phyloP scores from a whole-genome alignment of 2,888 invertebrate species.

The Reticulitermes lucifugus region DNA sequence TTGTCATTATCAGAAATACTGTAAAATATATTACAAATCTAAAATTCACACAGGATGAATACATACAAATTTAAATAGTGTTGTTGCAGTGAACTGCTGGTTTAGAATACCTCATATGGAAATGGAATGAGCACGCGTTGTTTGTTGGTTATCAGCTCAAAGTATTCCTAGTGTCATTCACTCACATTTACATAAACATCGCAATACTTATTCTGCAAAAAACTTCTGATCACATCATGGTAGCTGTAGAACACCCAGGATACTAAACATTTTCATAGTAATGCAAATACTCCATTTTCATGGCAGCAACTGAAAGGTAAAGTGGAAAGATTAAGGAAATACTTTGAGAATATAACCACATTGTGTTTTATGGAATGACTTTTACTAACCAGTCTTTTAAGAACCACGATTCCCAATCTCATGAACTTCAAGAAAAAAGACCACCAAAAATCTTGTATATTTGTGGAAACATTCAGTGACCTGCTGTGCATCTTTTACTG shows the following conservation, averaged over 20 bases:
- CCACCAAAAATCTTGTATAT: slow-evolving; percentile 26
- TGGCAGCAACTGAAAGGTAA: background rate
- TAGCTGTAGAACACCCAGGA: background rate
- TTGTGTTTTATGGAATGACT: slow-evolving; percentile 38
- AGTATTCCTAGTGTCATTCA: slow-evolving; percentile 22
- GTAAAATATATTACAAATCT: background rate
- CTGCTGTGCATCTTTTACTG: slow-evolving; percentile 30
- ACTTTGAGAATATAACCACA: slow-evolving; percentile 32
- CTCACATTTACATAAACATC: too few relatives aligned
- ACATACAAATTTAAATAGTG: slow-evolving; percentile 15
- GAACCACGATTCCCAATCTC: slow-evolving; percentile 22
- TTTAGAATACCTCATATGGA: slow-evolving; percentile 27
- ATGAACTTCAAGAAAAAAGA: background rate
- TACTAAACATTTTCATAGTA: background rate
- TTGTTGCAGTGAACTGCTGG: background rate
- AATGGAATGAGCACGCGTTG: slow-evolving; percentile 38
- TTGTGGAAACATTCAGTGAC: slow-evolving; percentile 19
- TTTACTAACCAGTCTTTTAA: slow-evolving; percentile 14
- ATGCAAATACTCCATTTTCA: background rate
- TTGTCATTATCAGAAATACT: background rate
- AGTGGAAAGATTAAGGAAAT: slow-evolving; percentile 17
- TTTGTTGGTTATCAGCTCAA: slow-evolving; percentile 28
- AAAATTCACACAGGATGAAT: background rate
- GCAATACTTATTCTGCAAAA: background rate
- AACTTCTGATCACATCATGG: background rate